phyloP scores from a whole-genome alignment of 2,888 invertebrate genomes.

The Sericinus montela region DNA sequence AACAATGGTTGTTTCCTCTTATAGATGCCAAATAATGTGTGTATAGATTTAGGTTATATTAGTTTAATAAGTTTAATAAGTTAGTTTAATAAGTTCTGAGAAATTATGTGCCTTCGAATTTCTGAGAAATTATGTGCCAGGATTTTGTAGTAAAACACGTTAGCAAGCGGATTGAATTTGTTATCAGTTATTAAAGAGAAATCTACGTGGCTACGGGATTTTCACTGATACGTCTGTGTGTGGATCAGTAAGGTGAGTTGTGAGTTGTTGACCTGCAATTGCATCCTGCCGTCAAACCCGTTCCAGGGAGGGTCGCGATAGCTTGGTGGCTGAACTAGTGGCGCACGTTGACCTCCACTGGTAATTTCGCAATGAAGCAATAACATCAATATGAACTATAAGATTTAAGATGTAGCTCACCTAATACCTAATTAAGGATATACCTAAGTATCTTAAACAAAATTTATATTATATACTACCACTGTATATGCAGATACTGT shows the following conservation, averaged over 20 bases:
- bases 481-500: too few relatives aligned
- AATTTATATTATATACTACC: too few relatives aligned
- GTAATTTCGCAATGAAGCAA: slow-evolving; percentile 41
- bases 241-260: slow-evolving; percentile 61
- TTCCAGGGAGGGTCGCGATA: slow-evolving; percentile 40
- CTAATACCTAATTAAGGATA: too few relatives aligned
- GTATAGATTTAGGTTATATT: too few relatives aligned
- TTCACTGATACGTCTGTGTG: slow-evolving; percentile 65
- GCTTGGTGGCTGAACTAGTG: slow-evolving; percentile 15
- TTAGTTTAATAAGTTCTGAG: too few relatives aligned
- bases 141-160: background rate
- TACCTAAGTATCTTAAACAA: too few relatives aligned
- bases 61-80: too few relatives aligned
- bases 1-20: too few relatives aligned
- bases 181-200: background rate
- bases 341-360: slow-evolving; percentile 27
- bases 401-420: too few relatives aligned
- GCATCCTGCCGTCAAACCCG: slow-evolving; percentile 65
- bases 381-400: slow-evolving; percentile 31
- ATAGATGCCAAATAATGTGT: too few relatives aligned
- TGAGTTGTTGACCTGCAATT: slow-evolving; percentile 64
- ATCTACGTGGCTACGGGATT: slow-evolving; percentile 44
- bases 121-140: background rate
- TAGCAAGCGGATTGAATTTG: background rate
- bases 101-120: too few relatives aligned